Base-by-base conservation (phyloP, 1,140 invertebrate species). In the Drosophila jambulina region DNA sequence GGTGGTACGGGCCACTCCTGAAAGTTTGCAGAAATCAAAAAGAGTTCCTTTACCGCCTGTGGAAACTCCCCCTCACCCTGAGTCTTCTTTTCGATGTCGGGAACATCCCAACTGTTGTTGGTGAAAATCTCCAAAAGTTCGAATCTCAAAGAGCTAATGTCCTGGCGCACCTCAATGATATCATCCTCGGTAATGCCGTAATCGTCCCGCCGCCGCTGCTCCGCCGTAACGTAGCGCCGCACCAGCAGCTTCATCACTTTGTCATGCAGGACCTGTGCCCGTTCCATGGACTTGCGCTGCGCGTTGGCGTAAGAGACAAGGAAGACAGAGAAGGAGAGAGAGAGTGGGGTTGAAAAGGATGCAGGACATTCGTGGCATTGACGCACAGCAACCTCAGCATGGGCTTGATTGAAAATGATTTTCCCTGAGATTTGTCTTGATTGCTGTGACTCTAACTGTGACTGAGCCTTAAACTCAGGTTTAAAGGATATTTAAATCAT, bases 81-180 rank as follows among this genome's bases (percentile, higher is more conserved):
- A 36, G 94, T 91, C 93, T 81, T 95, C 65, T 91, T 94, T 51
- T 95, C 95, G 38, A 96, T 87, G 36, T 95, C 94, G 0, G 96
- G 96, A 3, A 96, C 96, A 80, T 95, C 94, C 96, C 97, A 97
- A 21, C 96, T 96, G 84, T 97, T 98, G 49, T 95, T 95, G 53
- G 94, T 94, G 4, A 99, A 94, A 76, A 98, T 98, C 86, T 98
- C 97, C 57, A 99, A 95, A 12, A 99, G 93, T 87, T 99, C 98
- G 91, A 96, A 98, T 43, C 96, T 94, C 27, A 98, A 93, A 1
- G 96, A 96, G 12, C 96, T 97, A 72, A 99, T 98, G 88, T 99
- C 98, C 75, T 99, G 98, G 85, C 98, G 96, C 71, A 99, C 98
- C 94, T 99, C 98, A 94, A 98, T 98, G 42, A 99, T 96, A 92